Percentiles rank a stretch among this genome's conserved stretches.
phyloP scores from a whole-genome alignment of 1,140 invertebrate genomes.

The Aphis gossypii region DNA sequence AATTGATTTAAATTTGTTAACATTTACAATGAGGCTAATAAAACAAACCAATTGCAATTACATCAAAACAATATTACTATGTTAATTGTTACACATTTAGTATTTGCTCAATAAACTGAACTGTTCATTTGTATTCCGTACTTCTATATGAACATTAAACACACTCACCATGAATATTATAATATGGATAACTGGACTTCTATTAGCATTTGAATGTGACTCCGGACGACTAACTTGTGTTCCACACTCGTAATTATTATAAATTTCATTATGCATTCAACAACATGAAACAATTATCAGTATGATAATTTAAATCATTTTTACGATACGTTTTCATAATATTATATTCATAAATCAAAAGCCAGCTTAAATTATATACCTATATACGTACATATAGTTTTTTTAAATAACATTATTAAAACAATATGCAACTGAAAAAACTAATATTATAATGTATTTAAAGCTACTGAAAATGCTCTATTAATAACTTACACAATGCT shows the following conservation, averaged over 20 bases:
- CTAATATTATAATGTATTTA: neutral
- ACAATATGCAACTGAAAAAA: constrained; percentile 5
- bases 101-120: neutral
- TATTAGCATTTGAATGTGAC: constrained; percentile 53
- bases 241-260: constrained; percentile 54
- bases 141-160: neutral
- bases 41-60: neutral
- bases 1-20: too few species aligned
- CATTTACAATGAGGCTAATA: neutral
- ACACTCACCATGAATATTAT: neutral
- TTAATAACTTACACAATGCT: too few species aligned
- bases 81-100: neutral
- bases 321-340: constrained; percentile 1
- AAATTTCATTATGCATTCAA: constrained; percentile 44
- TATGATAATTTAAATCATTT: constrained; percentile 35
- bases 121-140: neutral
- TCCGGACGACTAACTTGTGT: constrained; percentile 53
- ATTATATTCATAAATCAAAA: constrained; percentile 34
- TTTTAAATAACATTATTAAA: neutral
- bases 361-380: neutral
- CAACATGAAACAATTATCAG: constrained; percentile 24
- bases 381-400: neutral
- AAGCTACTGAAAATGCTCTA: neutral
- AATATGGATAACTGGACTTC: constrained; percentile 34
- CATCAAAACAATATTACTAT: neutral